phyloP scores from a whole-genome alignment of 2,797 vertebrate genomes.

The Gambelia wislizenii region DNA sequence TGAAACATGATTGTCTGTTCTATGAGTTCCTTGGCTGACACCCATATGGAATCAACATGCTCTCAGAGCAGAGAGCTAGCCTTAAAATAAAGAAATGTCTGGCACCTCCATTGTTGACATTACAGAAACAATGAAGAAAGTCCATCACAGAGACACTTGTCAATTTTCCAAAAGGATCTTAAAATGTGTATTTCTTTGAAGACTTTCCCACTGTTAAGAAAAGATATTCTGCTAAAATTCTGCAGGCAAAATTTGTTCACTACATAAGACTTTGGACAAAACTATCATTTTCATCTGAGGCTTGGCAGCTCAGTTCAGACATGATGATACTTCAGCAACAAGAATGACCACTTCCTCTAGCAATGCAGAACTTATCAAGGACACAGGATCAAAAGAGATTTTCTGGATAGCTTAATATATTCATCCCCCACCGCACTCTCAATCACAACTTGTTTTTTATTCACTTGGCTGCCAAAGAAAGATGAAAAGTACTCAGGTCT shows the following conservation, averaged over 20 bases:
- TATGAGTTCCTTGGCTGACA: constrained; percentile 1
- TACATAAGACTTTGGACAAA: constrained; percentile 12
- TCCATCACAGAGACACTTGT: constrained; percentile 7
- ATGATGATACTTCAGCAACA: constrained; percentile 19
- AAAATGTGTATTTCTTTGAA: constrained; percentile 6
- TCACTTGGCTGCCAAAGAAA: constrained; percentile 65
- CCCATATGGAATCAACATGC: constrained; percentile 5
- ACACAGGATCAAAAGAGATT: constrained; percentile 56
- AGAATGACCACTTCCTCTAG: constrained; percentile 28
- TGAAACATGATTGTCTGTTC: neutral
- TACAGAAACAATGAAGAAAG: constrained; percentile 10
- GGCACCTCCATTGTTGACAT: neutral
- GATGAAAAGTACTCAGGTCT: constrained; percentile 67
- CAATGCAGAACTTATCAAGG: constrained; percentile 59
- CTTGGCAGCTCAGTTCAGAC: constrained; percentile 27
- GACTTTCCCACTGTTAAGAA: neutral
- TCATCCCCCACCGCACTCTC: constrained; percentile 61
- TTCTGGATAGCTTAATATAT: constrained; percentile 62
- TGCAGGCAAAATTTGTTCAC: constrained; percentile 21
- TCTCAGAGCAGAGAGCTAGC: neutral
- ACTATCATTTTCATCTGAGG: constrained; percentile 18
- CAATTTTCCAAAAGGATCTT: constrained; percentile 16
- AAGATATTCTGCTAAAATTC: neutral
- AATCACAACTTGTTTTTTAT: constrained; percentile 61
- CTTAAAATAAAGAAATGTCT: constrained; percentile 7